A percentile compares a stretch with the other conserved stretches of the same genome.
Conservation (phyloP, 2,888 invertebrate genomes). For the Charanyca ferruginea region DNA sequence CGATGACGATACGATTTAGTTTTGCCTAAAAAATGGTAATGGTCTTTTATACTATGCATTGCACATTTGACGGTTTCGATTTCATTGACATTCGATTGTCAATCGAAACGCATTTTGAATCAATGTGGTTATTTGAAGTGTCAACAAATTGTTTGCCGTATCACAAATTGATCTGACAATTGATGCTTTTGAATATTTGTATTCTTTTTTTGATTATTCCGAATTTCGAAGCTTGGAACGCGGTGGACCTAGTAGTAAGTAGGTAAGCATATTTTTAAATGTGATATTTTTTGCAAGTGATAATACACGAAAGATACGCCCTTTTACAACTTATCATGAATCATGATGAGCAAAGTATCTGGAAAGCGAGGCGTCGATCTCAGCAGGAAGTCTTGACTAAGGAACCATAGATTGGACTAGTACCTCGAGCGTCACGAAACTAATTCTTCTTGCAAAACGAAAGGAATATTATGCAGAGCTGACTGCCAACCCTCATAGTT, state of each 20-base stretch:
- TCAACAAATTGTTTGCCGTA: slow-evolving; percentile 52
- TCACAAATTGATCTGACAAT: slow-evolving; percentile 51
- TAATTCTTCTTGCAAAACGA: too few relatives aligned
- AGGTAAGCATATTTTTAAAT: neutral
- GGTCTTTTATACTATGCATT: slow-evolving; percentile 41
- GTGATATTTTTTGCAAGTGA: neutral
- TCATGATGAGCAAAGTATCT: too few relatives aligned
- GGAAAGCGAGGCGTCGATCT: too few relatives aligned
- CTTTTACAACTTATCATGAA: too few relatives aligned
- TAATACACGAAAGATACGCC: too few relatives aligned
- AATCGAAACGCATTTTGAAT: slow-evolving; percentile 51
- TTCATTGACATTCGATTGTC: slow-evolving; percentile 64
- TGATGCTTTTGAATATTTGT: slow-evolving; percentile 13
- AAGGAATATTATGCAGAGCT: too few relatives aligned
- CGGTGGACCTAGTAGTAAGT: neutral
- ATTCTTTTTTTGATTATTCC: slow-evolving; percentile 1
- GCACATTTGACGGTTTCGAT: slow-evolving; percentile 67
- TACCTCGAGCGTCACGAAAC: too few relatives aligned
- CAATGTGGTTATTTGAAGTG: slow-evolving; percentile 50
- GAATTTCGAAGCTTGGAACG: neutral
- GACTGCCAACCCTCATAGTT: too few relatives aligned
- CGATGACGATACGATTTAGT: accelerated
- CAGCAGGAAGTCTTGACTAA: too few relatives aligned
- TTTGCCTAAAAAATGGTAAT: slow-evolving; percentile 12
- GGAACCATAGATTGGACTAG: too few relatives aligned